Evolutionary conservation across 2,888 invertebrate genomes (phyloP), one percentile per base, ranked within the genome.

Genomic region (Mesoligia furuncula): DNA sequence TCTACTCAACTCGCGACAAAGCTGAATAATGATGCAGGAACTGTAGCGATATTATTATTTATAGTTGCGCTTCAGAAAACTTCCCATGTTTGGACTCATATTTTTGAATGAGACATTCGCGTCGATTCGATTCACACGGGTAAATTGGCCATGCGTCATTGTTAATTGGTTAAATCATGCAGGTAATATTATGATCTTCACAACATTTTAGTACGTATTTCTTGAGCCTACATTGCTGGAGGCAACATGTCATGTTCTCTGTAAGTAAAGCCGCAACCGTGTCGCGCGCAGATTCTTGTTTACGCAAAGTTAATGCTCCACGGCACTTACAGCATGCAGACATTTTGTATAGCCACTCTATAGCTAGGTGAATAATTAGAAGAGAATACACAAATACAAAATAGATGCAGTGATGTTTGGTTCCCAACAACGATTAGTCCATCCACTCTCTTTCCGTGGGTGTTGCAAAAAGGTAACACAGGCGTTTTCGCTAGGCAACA

Each of bases 21-120:
- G n/a, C 83, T 78, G 73, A 68, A 73, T 85, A 79, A 73, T 75
- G 42, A 85, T 70, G 65, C 57, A 79, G 85, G 78, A 83, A 83
- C 83, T 75, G 69, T 64, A 64, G 75, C 51, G 51, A 81, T 70
- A 79, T 78, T 72, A 70, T 66, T 76, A 77, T 76, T 77, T 71
- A 68, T 31, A 72, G 31, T 73, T 57, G 39, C 36, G 73, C 48
- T 74, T 75, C n/a, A 73, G 24, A 62, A 83, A 65, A 67, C n/a
- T 70, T 62, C 70, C 70, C 68, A 81, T 81, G 69, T 81, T 81
- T 72, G 57, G 67, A 71, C 67, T 67, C 57, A 36, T 71, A 77
- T 77, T 81, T 77, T 78, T 78, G 72, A 72, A 72, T 59, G 78
- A 81, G 62, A 78, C 78, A 54, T 83, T 77, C 66, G 66, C 66